These are phyloP conservation scores for Macheiramphus alcinus DNA, from an alignment of 2,113 vertebrate genomes.

Conservation along the genomic window DNA sequence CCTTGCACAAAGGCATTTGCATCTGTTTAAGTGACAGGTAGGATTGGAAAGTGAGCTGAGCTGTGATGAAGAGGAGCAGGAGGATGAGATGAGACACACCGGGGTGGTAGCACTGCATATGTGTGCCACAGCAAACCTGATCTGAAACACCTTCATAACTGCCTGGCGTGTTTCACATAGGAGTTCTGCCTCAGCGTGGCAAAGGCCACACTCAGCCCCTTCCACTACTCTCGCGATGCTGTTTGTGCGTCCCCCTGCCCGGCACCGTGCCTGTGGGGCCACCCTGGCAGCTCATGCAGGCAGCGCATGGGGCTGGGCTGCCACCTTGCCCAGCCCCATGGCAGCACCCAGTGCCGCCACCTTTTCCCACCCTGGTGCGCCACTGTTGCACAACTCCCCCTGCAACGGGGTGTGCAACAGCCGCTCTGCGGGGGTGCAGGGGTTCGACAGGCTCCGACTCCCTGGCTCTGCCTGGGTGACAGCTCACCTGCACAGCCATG, in stretches of 20 bases:
- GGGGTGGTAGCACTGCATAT: not conserved
- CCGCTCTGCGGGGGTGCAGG: accelerated
- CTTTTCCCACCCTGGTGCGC: not conserved
- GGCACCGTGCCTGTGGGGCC: not conserved
- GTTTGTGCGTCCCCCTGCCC: not conserved
- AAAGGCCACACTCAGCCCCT: not conserved
- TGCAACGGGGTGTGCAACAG: not conserved
- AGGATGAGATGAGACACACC: not conserved
- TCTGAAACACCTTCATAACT: not conserved
- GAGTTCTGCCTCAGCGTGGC: not conserved
- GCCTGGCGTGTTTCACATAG: not conserved
- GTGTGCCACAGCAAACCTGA: not conserved
- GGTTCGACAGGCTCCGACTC: not conserved
- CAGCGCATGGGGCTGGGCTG: not conserved
- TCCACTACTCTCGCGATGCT: not conserved
- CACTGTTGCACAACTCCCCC: too few relatives aligned
- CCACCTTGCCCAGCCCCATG: not conserved
- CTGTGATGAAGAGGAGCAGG: not conserved
- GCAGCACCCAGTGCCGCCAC: not conserved
- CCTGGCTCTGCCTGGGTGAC: not conserved
- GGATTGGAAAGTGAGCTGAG: not conserved
- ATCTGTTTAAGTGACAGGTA: not conserved
- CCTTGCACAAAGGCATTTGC: too few relatives aligned
- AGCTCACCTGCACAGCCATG: not conserved
- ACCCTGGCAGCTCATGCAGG: not conserved